A percentile compares a stretch with the other conserved stretches of the same genome.
These are phyloP conservation scores for Catostylus mosaicus DNA, from an alignment of 30 jellyfish, hydroid and myxozoan genomes.

Conservation along the genomic window DNA sequence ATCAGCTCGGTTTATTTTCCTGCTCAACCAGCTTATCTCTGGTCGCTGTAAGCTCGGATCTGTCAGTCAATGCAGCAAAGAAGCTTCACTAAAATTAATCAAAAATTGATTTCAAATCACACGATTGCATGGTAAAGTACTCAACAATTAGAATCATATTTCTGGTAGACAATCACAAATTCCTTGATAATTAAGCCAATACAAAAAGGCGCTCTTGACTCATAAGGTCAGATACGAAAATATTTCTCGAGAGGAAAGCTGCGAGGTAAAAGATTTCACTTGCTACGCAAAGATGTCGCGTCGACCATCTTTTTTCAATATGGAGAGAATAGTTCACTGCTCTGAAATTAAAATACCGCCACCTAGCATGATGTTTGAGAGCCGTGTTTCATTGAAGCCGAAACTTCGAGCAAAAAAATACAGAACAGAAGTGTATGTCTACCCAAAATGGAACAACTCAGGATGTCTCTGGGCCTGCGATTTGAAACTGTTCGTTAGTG, in stretches of 20 bases:
- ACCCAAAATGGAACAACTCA: constrained; percentile 63
- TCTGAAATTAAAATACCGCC: constrained; percentile 58
- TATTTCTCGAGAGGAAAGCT: background rate
- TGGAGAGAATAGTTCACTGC: constrained; percentile 38
- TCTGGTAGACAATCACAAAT: background rate
- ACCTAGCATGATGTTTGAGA: constrained; percentile 42
- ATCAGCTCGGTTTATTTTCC: background rate
- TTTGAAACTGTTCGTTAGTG: constrained; percentile 29
- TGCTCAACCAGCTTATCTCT: background rate
- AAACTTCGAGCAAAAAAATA: constrained; percentile 38
- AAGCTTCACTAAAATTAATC: background rate
- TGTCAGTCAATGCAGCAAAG: background rate
- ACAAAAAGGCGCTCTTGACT: background rate
- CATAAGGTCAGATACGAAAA: background rate
- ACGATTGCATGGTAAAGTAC: background rate
- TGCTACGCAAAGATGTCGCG: constrained; percentile 21
- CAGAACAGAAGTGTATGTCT: constrained; percentile 48
- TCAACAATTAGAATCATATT: background rate
- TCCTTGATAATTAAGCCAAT: background rate
- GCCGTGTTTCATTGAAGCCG: constrained; percentile 46
- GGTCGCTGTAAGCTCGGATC: background rate
- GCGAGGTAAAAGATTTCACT: background rate
- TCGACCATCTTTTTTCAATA: constrained; percentile 41
- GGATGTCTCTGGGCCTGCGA: constrained; percentile 56
- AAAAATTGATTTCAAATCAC: background rate